Percentiles rank a stretch among this genome's conserved stretches.
These are phyloP conservation scores for Acanthococcus lagerstroemiae DNA, from an alignment of 2,888 invertebrate genomes.

Conservation along the genomic window DNA sequence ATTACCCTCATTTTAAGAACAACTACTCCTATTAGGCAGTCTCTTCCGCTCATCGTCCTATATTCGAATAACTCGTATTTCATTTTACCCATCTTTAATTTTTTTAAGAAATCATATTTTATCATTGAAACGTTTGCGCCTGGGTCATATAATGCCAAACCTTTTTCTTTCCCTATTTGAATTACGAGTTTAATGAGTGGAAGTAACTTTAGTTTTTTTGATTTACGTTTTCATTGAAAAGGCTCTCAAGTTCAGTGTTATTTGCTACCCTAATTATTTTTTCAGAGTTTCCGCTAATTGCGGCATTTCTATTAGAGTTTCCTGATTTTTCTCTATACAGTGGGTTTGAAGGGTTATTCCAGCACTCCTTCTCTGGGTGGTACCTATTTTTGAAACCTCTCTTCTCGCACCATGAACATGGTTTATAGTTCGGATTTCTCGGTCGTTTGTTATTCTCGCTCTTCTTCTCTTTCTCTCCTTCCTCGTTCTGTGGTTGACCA, in stretches of 20 bases:
- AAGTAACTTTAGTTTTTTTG: constrained; percentile 5
- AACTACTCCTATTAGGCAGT: not conserved
- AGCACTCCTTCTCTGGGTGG: not conserved
- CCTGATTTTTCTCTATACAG: not conserved
- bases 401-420: not conserved
- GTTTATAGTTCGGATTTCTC: not conserved
- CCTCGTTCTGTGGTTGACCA: not conserved
- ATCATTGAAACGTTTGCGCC: not conserved
- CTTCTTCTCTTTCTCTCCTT: not conserved
- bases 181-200: not conserved
- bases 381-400: not conserved
- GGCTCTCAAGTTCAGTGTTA: not conserved
- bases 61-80: not conserved
- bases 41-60: constrained; percentile 2
- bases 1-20: not conserved
- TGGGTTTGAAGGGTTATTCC: not conserved
- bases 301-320: not conserved
- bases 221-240: not conserved
- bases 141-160: constrained; percentile 1
- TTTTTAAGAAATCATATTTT: not conserved
- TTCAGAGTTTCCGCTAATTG: not conserved
- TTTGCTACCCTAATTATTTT: not conserved
- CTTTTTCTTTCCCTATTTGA: not conserved
- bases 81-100: not conserved
- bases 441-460: not conserved